Evolutionary conservation across 2,797 vertebrate species (phyloP).

Genomic region (Pantherophis vulpinus): DNA sequence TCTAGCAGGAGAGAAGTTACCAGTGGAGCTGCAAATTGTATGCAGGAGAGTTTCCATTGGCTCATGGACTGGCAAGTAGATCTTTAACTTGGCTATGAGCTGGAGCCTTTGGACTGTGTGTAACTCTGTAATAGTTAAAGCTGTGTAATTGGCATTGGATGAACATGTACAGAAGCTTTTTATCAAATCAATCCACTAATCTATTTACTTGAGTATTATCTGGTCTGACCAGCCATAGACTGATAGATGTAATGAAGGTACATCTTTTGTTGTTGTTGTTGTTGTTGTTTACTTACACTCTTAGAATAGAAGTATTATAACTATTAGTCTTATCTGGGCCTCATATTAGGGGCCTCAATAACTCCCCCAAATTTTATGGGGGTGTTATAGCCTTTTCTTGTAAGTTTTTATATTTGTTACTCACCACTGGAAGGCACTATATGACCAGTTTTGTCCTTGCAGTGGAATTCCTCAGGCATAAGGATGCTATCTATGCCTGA

Average conservation of each 20-base stretch:
- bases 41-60: not conserved
- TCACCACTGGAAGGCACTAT: not conserved
- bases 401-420: not conserved
- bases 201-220: not conserved
- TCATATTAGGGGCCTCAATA: not conserved
- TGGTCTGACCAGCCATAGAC: not conserved
- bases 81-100: not conserved
- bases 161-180: not conserved
- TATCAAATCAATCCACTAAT: not conserved
- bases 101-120: constrained; percentile 18
- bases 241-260: not conserved
- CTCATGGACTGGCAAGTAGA: not conserved
- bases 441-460: not conserved
- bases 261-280: not conserved
- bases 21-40: not conserved
- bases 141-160: constrained; percentile 54
- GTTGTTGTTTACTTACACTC: not conserved
- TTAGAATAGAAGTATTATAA: not conserved
- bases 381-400: not conserved
- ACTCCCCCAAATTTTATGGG: not conserved
- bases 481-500: not conserved
- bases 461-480: not conserved
- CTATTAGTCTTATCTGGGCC: not conserved
- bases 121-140: constrained; percentile 52
- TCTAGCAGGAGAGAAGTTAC: not conserved